Evolutionary conservation across 2,797 vertebrate species (phyloP).

Genomic region (Onychomys leucogaster): DNA sequence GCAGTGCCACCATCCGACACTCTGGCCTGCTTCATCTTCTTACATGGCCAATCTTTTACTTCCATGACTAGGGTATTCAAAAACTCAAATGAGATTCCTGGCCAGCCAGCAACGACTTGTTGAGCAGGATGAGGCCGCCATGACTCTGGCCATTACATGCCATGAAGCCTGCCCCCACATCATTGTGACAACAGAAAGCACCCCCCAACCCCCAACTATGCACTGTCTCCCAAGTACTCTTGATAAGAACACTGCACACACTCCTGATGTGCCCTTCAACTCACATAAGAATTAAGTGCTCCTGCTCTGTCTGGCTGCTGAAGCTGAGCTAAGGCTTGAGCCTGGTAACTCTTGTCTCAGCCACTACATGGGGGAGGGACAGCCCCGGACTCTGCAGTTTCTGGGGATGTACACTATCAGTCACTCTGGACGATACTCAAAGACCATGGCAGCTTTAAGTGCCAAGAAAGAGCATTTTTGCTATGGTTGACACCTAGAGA

Average conservation of each 20-base stretch:
- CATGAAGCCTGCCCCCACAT: not conserved
- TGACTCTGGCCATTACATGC: not conserved
- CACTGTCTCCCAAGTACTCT: not conserved
- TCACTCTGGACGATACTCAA: not conserved
- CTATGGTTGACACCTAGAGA: not conserved
- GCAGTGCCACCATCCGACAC: fast-evolving
- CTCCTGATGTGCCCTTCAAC: too few relatives aligned
- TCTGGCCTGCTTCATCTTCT: not conserved
- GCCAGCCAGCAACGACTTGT: not conserved
- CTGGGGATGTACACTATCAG: not conserved
- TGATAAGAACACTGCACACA: not conserved
- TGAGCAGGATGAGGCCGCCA: not conserved
- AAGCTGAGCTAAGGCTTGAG: not conserved
- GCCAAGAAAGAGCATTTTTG: not conserved
- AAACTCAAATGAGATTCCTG: not conserved
- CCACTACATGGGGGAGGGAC: fast-evolving
- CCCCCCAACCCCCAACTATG: not conserved
- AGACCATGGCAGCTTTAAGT: not conserved
- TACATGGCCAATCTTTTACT: not conserved
- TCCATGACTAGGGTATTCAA: not conserved
- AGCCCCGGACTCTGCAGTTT: not conserved
- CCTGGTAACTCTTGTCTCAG: not conserved
- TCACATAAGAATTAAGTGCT: not conserved
- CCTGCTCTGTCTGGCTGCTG: not conserved
- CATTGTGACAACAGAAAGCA: not conserved